Conservation (phyloP, 1,140 invertebrate genomes). For the Drosophila guanche region DNA sequence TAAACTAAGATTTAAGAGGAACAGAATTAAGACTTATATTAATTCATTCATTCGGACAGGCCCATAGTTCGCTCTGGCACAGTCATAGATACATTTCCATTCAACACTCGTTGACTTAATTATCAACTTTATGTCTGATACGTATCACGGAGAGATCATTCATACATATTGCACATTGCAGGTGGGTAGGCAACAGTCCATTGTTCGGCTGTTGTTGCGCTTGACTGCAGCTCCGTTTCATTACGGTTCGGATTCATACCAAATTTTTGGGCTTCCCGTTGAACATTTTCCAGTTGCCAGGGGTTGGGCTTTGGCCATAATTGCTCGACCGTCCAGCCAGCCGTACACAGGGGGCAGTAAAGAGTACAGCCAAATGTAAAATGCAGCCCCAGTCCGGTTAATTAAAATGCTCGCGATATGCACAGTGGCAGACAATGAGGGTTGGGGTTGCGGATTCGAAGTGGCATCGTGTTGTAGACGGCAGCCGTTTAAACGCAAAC, state of each 20-base stretch:
- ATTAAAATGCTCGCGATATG: slow-evolving; percentile 39
- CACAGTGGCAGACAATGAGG: slow-evolving; percentile 18
- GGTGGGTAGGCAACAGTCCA: slow-evolving; percentile 19
- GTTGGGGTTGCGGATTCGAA: slow-evolving; percentile 5
- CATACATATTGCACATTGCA: slow-evolving; percentile 23
- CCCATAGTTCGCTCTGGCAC: background rate
- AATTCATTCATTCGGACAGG: no score
- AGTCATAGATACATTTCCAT: slow-evolving; percentile 2
- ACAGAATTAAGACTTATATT: background rate
- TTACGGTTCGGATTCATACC: slow-evolving; percentile 23
- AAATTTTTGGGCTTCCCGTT: slow-evolving; percentile 32
- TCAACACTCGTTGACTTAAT: slow-evolving; percentile 14
- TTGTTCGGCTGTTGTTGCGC: slow-evolving; percentile 9
- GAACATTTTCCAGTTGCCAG: slow-evolving; percentile 8
- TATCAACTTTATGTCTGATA: slow-evolving; percentile 9
- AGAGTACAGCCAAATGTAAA: slow-evolving; percentile 30
- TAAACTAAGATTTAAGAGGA: background rate
- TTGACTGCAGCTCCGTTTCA: slow-evolving; percentile 46
- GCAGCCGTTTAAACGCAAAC: slow-evolving; percentile 49
- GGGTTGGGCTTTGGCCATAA: slow-evolving; percentile 33
- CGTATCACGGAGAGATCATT: background rate
- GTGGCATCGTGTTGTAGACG: slow-evolving; percentile 12
- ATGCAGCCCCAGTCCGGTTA: slow-evolving; percentile 34
- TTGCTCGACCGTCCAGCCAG: slow-evolving; percentile 14
- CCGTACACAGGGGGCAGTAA: slow-evolving; percentile 10